Percentiles rank a stretch among this genome's conserved stretches.
These are phyloP conservation scores for Eurypyga helias DNA, from an alignment of 2,113 vertebrate genomes.

Conservation along the genomic window DNA sequence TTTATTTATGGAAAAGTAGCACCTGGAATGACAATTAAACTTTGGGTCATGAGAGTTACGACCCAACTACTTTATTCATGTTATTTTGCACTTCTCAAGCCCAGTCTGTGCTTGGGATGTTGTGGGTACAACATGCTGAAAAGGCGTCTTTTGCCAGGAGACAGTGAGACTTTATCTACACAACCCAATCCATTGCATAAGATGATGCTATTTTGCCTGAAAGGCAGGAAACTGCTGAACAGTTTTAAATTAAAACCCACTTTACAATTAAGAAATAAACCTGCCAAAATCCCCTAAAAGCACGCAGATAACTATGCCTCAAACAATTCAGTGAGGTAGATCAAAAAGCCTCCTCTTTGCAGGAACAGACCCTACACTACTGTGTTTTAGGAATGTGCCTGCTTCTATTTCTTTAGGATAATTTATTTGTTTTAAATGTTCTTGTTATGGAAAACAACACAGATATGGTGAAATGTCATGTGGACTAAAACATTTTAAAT, in stretches of 20 bases:
- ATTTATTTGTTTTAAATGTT: neutral
- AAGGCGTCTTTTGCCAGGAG: neutral
- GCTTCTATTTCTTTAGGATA: neutral
- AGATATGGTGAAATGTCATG: neutral
- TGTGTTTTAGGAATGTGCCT: neutral
- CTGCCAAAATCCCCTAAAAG: neutral
- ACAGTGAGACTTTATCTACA: neutral
- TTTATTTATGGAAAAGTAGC: slow-evolving; percentile 21
- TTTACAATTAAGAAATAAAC: neutral
- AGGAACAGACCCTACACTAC: neutral
- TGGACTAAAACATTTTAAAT: neutral
- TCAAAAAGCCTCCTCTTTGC: neutral
- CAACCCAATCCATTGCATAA: neutral
- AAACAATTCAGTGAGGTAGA: neutral
- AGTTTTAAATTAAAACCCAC: neutral
- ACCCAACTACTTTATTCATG: neutral
- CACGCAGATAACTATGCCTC: neutral
- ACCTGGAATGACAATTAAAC: neutral
- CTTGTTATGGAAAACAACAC: neutral
- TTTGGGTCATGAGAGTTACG: neutral
- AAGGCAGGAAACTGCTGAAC: neutral
- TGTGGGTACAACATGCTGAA: neutral
- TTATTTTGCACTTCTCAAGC: neutral
- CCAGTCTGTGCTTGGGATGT: neutral
- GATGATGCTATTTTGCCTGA: neutral